These are phyloP conservation scores for Opisthograptis luteolata DNA, from an alignment of 2,888 invertebrate genomes.

Conservation along the genomic window DNA sequence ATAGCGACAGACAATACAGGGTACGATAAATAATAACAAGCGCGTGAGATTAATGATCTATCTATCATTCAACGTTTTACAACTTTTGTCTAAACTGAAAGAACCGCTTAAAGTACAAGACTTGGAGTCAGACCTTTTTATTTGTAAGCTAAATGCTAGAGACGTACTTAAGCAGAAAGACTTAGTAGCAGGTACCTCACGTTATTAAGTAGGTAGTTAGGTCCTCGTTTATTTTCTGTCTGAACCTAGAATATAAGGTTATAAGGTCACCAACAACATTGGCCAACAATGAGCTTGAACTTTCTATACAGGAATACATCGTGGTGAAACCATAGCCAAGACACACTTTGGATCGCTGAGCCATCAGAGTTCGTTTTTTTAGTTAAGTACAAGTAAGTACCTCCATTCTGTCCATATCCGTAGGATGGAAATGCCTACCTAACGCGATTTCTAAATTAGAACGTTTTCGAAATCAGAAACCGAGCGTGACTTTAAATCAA, in stretches of 20 bases:
- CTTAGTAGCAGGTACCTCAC: no score
- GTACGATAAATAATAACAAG: constrained; percentile 40
- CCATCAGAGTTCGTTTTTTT: no score
- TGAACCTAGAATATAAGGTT: no score
- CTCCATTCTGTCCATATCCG: background rate
- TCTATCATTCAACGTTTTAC: constrained; percentile 20
- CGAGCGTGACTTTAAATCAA: constrained; percentile 56
- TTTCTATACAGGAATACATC: no score
- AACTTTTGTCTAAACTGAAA: constrained; percentile 14
- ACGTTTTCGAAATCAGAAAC: constrained; percentile 50
- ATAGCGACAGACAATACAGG: constrained; percentile 23
- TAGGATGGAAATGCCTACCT: constrained; percentile 39
- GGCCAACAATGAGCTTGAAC: no score
- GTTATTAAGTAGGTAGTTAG: no score
- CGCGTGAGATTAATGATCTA: constrained; percentile 36
- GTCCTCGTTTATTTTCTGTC: no score
- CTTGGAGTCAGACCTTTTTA: background rate
- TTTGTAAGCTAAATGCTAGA: background rate
- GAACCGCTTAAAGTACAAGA: background rate
- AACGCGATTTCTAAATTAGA: constrained; percentile 52
- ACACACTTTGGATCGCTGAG: no score
- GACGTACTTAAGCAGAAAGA: constrained; percentile 4
- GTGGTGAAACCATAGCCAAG: no score
- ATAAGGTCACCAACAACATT: no score
- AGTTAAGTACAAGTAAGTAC: background rate